Evolutionary conservation across 2,113 vertebrate genomes (phyloP).

Genomic region (Rhineura floridana): DNA sequence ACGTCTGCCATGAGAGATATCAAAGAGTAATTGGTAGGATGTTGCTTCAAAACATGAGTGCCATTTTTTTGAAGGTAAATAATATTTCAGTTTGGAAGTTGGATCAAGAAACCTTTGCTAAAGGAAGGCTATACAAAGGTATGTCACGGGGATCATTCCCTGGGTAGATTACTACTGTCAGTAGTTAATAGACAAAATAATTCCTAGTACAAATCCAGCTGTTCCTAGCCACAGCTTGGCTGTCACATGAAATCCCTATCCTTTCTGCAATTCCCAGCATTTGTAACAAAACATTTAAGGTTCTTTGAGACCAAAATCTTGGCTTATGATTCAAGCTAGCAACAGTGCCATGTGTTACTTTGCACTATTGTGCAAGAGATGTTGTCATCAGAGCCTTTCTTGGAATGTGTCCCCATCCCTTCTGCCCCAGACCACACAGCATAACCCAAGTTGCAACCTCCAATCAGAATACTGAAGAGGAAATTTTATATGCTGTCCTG

Average conservation of each 20-base stretch:
- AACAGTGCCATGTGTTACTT: neutral
- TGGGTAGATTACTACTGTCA: neutral
- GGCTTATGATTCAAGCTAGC: neutral
- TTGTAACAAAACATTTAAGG: neutral
- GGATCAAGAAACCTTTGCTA: neutral
- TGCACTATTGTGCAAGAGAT: no score
- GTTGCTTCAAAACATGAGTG: neutral
- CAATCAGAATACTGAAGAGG: neutral
- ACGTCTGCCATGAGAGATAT: neutral
- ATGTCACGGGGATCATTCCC: neutral
- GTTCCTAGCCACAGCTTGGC: neutral
- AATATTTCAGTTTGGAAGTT: neutral
- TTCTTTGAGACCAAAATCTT: neutral
- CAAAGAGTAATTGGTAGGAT: neutral
- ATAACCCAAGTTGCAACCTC: neutral
- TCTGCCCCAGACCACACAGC: neutral
- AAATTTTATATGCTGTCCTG: neutral
- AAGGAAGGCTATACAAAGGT: neutral
- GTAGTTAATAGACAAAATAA: conserved; percentile 11
- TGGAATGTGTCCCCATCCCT: neutral
- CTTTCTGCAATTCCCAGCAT: rapidly evolving
- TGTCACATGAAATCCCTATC: neutral
- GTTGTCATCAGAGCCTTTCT: neutral
- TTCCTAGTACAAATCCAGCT: neutral
- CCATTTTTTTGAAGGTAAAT: neutral